These are phyloP conservation scores for Hemiscyllium ocellatum DNA, from an alignment of 2,113 vertebrate genomes.

Conservation along the genomic window DNA sequence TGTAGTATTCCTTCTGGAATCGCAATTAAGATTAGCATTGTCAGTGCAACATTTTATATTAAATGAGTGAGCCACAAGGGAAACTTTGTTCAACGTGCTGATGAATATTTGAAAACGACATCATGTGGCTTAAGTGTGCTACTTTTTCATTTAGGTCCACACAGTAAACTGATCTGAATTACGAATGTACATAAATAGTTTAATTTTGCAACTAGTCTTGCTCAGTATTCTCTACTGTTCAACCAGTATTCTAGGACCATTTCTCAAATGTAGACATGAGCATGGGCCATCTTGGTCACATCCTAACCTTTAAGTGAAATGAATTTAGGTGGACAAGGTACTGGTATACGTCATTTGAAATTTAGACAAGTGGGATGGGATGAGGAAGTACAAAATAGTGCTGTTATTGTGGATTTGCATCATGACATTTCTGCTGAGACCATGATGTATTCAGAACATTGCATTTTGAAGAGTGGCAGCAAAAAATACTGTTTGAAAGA, in stretches of 20 bases:
- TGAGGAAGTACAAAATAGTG: no score
- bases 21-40: neutral
- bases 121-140: neutral
- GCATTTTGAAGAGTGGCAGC: neutral
- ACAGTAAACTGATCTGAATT: neutral
- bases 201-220: neutral
- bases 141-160: neutral
- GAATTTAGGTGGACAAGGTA: neutral
- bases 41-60: neutral
- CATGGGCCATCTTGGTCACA: neutral
- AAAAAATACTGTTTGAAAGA: neutral
- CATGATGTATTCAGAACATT: neutral
- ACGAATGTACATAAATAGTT: neutral
- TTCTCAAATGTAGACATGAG: neutral
- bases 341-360: neutral
- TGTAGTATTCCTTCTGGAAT: neutral
- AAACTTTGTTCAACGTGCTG: neutral
- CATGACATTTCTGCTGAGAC: neutral
- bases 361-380: neutral
- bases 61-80: neutral
- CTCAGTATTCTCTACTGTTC: no score
- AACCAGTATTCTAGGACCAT: neutral
- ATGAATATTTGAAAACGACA: neutral
- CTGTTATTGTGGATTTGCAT: neutral
- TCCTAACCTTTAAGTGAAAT: neutral